Conservation (phyloP, 2,888 invertebrate species). For the Watsonalla binaria region DNA sequence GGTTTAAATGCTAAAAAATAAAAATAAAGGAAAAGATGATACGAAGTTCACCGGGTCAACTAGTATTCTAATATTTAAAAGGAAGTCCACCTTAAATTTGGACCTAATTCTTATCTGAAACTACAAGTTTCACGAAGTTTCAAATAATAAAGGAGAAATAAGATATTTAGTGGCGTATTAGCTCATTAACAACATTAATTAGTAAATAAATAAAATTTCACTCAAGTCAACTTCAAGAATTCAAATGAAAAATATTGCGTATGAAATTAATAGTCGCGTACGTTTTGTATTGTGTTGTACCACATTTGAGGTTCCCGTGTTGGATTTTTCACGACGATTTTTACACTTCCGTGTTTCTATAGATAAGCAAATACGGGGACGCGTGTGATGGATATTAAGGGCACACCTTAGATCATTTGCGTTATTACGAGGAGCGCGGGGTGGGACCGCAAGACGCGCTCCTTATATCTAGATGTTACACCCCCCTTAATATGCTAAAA, state of each 20-base stretch:
- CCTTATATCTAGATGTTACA: slow-evolving; percentile 71
- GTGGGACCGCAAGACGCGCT: slow-evolving; percentile 64
- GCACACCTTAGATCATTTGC: slow-evolving; percentile 79
- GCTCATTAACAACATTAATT: no score
- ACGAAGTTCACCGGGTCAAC: no score
- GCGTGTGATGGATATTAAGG: slow-evolving; percentile 78
- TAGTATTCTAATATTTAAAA: no score
- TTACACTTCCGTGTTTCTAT: slow-evolving; percentile 76
- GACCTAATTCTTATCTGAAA: no score
- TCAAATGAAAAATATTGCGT: slow-evolving; percentile 2
- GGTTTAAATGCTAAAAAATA: no score
- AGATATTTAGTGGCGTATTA: no score
- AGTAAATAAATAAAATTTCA: no score
- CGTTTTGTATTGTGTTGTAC: slow-evolving; percentile 47
- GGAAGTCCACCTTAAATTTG: no score
- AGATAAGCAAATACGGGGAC: slow-evolving; percentile 78
- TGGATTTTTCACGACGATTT: slow-evolving; percentile 67
- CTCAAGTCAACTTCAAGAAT: not conserved
- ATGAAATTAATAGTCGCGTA: slow-evolving; percentile 64
- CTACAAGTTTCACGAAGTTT: no score
- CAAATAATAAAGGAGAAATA: no score
- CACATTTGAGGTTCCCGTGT: slow-evolving; percentile 49
- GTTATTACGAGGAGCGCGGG: slow-evolving; percentile 61
- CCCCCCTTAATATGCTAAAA: slow-evolving; percentile 78
- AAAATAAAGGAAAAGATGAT: no score